Conservation (phyloP, 2,113 vertebrate genomes). For the Chionis minor region DNA sequence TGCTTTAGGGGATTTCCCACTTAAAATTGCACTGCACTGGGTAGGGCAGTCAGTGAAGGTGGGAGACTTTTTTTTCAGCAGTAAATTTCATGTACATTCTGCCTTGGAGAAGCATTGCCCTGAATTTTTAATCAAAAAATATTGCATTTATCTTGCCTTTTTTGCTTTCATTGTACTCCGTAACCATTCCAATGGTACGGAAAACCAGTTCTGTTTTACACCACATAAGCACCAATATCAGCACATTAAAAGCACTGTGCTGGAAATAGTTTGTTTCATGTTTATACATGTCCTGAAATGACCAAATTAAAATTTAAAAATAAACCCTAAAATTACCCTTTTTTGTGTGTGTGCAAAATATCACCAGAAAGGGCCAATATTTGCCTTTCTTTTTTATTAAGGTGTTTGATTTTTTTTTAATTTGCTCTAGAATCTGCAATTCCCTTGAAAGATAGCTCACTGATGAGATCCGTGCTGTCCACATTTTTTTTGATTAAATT, state of each 20-base stretch:
- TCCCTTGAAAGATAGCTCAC: neutral
- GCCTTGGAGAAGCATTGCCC: neutral
- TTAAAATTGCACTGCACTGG: neutral
- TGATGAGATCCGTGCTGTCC: neutral
- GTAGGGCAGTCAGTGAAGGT: neutral
- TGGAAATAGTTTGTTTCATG: constrained; percentile 18
- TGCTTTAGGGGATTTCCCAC: constrained; percentile 20
- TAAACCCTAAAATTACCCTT: neutral
- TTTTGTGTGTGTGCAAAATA: neutral
- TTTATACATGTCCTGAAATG: constrained; percentile 36
- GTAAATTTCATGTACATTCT: neutral
- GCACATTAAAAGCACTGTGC: neutral
- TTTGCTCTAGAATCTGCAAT: neutral
- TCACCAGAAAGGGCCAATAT: neutral
- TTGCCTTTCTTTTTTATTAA: neutral
- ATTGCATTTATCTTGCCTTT: neutral
- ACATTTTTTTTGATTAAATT: neutral
- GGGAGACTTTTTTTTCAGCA: neutral
- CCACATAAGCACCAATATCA: neutral
- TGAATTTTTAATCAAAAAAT: neutral
- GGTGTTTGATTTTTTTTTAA: neutral
- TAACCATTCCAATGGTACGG: neutral
- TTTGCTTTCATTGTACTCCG: neutral
- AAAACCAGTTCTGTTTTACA: neutral
- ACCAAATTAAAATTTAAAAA: neutral